Evolutionary conservation across 1,140 invertebrate genomes (phyloP), one percentile per base, ranked within the genome.

Genomic region (Ruditapes philippinarum): DNA sequence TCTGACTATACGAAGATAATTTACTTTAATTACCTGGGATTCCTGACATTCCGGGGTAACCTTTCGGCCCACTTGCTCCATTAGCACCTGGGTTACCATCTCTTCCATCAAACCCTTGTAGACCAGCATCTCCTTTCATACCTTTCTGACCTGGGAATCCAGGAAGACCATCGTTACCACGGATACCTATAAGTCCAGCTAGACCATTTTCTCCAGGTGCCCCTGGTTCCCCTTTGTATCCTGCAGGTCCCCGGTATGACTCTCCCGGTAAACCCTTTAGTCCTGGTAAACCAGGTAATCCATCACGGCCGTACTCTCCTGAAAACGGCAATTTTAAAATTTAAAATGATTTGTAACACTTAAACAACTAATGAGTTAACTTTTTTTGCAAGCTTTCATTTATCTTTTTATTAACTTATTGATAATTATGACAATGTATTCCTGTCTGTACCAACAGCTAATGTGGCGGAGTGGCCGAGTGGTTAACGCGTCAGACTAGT

Each of bases 231-330:
- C 95, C 97, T 7, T 90, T 90, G 74, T 74, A 80, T 0, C 89
- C 89, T 11, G 40, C 33, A 0, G 33, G 76, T 42, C 96, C 82
- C 12, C 96, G 95, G 22, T 57, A 68, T 7, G 76, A 74, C 2
- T 31, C 36, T 42, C 97, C 97, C 88, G 96, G 96, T 25, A 94
- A 89, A 19, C 97, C 97, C 49, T 86, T 83, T 17, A 14, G 22
- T 22, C 88, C 88, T 42, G 60, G 36, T 19, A 62, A 40, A 17
- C 91, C 91, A 33, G 38, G 45, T 19, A 85, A 28, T 31, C 91
- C 91, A 40, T 84, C 62, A 14, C 80, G 65, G 1, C 91, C 91
- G 17, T 36, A 5, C 12, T 85, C 78, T 54, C 91, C 92, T 82
- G n/a, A 2, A 45, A 45, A 45, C 14, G 5, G 5, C 42, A 45